Evolutionary conservation across 2,797 vertebrate genomes (phyloP).

Genomic region (Danio tinwini): DNA sequence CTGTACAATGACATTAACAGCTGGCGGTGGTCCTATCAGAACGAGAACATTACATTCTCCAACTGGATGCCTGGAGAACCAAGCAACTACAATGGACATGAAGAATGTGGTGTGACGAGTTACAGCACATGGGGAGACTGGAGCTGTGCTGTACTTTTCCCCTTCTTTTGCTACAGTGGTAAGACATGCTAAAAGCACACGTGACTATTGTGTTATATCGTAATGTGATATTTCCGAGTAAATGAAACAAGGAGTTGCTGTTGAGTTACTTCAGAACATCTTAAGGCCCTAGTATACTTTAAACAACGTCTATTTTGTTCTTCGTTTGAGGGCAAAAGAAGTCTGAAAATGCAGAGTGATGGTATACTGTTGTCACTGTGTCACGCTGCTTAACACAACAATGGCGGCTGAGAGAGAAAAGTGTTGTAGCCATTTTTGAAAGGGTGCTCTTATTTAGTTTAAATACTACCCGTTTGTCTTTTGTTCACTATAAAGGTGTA

Average conservation of each 20-base stretch:
- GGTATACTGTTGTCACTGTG: background rate
- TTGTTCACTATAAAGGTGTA: too few relatives aligned
- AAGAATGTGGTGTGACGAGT: background rate
- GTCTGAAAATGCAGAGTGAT: too few relatives aligned
- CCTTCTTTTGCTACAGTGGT: constrained; percentile 20
- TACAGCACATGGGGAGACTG: background rate
- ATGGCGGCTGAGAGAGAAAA: background rate
- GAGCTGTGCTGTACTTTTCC: rapidly evolving
- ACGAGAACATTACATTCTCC: background rate
- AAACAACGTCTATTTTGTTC: too few relatives aligned
- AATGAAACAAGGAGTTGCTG: background rate
- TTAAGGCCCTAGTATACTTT: too few relatives aligned
- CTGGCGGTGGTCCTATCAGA: constrained; percentile 19
- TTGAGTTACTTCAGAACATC: too few relatives aligned
- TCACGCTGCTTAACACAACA: background rate
- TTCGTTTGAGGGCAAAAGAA: too few relatives aligned
- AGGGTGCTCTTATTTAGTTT: too few relatives aligned
- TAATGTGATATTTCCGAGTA: background rate
- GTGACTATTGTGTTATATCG: too few relatives aligned
- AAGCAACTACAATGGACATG: background rate
- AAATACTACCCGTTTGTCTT: too few relatives aligned
- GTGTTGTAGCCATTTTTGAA: too few relatives aligned
- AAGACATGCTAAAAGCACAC: background rate
- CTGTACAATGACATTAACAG: constrained; percentile 22
- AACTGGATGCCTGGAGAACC: background rate